These are phyloP conservation scores for Apis dorsata DNA, from an alignment of 1,140 invertebrate genomes.

Conservation along the genomic window DNA sequence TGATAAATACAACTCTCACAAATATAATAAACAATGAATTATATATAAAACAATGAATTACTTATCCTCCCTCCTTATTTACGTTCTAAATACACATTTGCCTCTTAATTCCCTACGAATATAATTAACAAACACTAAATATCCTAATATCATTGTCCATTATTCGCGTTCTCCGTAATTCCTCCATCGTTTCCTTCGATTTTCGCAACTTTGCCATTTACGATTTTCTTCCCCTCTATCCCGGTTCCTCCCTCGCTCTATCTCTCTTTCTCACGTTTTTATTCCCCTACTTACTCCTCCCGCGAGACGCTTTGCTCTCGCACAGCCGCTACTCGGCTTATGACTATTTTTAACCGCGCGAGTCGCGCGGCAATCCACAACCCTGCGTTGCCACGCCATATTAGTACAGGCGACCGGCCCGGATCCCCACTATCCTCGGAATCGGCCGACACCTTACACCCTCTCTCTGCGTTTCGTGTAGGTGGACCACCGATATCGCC, in stretches of 20 bases:
- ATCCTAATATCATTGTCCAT: not conserved
- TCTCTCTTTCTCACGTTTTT: conserved; percentile 40
- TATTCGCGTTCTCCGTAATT: not conserved
- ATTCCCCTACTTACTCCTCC: conserved; percentile 36
- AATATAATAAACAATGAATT: too few species aligned
- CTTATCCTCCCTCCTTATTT: too few species aligned
- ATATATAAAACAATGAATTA: too few species aligned
- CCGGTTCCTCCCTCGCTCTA: not conserved
- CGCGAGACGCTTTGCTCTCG: conserved; percentile 67
- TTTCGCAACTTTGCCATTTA: not conserved
- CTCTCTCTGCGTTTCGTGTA: conserved; percentile 66
- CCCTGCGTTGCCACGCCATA: conserved; percentile 79
- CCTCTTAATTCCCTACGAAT: too few species aligned
- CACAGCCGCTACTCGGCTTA: conserved; percentile 72
- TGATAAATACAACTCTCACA: too few species aligned
- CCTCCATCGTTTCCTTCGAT: not conserved
- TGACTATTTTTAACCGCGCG: conserved; percentile 79
- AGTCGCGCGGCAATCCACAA: conserved; percentile 75
- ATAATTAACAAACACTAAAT: too few species aligned
- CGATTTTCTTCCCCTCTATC: conserved; percentile 23
- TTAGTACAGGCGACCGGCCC: conserved; percentile 77
- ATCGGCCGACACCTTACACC: conserved; percentile 79
- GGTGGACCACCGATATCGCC: conserved; percentile 58
- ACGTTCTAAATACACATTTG: too few species aligned
- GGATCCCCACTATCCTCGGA: conserved; percentile 78